Percentiles rank a stretch among this genome's conserved stretches.
These are phyloP conservation scores for Rostratula benghalensis DNA, from an alignment of 2,113 vertebrate genomes.

Conservation along the genomic window DNA sequence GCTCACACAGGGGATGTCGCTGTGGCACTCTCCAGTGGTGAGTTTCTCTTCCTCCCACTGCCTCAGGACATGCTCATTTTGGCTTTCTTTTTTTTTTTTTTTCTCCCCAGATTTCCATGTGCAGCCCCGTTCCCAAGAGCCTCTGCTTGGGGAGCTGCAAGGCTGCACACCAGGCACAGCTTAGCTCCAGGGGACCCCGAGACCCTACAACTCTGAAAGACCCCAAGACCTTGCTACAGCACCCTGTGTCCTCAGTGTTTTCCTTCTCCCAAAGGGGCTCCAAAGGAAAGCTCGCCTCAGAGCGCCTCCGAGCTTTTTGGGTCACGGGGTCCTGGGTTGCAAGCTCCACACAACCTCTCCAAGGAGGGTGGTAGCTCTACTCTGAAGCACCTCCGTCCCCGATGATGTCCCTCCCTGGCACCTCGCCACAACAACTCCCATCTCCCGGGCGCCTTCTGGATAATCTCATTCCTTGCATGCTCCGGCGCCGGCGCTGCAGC, in stretches of 20 bases:
- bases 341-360: fast-evolving
- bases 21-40: background rate
- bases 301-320: background rate
- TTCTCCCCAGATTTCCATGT: background rate
- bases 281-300: fast-evolving
- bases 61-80: background rate
- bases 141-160: background rate
- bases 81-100: too few relatives aligned
- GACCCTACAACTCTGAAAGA: background rate
- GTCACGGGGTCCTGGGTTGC: background rate
- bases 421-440: fast-evolving
- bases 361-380: background rate
- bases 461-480: fast-evolving
- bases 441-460: background rate
- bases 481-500: fast-evolving
- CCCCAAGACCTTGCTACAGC: background rate
- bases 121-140: background rate
- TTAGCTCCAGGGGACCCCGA: background rate
- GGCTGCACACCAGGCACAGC: background rate
- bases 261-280: background rate
- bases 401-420: background rate
- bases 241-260: background rate
- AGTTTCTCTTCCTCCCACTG: background rate
- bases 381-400: fast-evolving
- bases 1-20: background rate